Conservation (phyloP, 2,113 vertebrate genomes). For the Jacana jacana region DNA sequence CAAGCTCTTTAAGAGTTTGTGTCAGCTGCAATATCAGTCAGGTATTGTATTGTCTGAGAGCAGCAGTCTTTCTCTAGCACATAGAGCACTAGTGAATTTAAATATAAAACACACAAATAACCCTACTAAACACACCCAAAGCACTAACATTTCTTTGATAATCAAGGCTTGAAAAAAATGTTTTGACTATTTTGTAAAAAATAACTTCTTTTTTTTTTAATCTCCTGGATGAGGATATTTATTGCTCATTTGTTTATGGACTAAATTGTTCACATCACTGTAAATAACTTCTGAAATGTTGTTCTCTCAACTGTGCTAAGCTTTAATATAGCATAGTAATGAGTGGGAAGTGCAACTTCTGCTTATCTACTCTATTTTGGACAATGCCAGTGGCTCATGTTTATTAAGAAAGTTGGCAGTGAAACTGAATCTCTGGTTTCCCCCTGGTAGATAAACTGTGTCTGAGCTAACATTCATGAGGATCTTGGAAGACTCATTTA, state of each 20-base stretch:
- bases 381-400: slow-evolving; percentile 53
- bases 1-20: not conserved
- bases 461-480: slow-evolving; percentile 58
- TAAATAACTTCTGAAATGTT: slow-evolving; percentile 69
- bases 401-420: slow-evolving; percentile 67
- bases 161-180: not conserved
- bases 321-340: slow-evolving; percentile 60
- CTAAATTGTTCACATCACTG: slow-evolving; percentile 62
- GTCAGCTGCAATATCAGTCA: not conserved
- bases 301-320: slow-evolving; percentile 58
- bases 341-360: slow-evolving; percentile 61
- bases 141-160: not conserved
- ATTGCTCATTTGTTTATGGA: slow-evolving; percentile 64
- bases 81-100: not conserved
- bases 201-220: slow-evolving; percentile 8
- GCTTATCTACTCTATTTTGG: slow-evolving; percentile 68
- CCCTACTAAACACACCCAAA: not conserved
- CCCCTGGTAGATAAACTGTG: slow-evolving; percentile 49
- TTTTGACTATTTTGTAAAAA: slow-evolving; percentile 42
- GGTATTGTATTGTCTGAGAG: not conserved
- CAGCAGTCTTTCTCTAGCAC: not conserved
- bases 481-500: slow-evolving; percentile 58
- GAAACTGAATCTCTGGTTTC: slow-evolving; percentile 47
- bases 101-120: slow-evolving; percentile 14
- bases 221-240: slow-evolving; percentile 53